Percentiles rank a stretch among this genome's conserved stretches.
phyloP scores from a whole-genome alignment of 2,797 vertebrate genomes.

The Artibeus lituratus region DNA sequence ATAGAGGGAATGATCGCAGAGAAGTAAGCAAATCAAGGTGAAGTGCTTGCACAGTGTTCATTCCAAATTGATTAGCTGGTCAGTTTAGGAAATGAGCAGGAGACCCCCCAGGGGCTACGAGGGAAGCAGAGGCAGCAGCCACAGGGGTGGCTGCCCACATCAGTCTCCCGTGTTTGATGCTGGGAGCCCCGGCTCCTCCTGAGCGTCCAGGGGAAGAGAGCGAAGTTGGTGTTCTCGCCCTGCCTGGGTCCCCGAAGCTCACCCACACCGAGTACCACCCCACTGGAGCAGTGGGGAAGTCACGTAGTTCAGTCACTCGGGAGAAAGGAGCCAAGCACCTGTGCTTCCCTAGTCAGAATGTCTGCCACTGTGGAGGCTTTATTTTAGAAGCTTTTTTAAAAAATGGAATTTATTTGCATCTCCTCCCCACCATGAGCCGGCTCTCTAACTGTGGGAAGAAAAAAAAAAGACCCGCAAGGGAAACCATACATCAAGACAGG shows the following conservation, averaged over 20 bases:
- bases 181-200: not conserved
- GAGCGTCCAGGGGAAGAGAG: not conserved
- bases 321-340: not conserved
- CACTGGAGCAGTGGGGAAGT: not conserved
- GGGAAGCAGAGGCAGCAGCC: slow-evolving; percentile 22
- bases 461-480: not conserved
- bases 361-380: not conserved
- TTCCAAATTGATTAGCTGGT: slow-evolving; percentile 61
- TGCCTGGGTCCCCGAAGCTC: not conserved
- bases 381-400: not conserved
- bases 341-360: not conserved
- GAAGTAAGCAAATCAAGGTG: slow-evolving; percentile 69
- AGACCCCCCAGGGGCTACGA: not conserved
- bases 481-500: not conserved
- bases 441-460: not conserved
- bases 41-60: slow-evolving; percentile 60
- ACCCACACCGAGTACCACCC: not conserved
- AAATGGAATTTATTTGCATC: not conserved
- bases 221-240: not conserved
- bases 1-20: slow-evolving; percentile 58
- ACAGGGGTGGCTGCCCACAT: not conserved
- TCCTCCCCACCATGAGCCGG: not conserved
- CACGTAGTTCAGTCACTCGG: not conserved
- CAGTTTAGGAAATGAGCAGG: slow-evolving; percentile 56
- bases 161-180: not conserved